phyloP scores from a whole-genome alignment of 2,113 vertebrate species.

The Gadus chalcogrammus region DNA sequence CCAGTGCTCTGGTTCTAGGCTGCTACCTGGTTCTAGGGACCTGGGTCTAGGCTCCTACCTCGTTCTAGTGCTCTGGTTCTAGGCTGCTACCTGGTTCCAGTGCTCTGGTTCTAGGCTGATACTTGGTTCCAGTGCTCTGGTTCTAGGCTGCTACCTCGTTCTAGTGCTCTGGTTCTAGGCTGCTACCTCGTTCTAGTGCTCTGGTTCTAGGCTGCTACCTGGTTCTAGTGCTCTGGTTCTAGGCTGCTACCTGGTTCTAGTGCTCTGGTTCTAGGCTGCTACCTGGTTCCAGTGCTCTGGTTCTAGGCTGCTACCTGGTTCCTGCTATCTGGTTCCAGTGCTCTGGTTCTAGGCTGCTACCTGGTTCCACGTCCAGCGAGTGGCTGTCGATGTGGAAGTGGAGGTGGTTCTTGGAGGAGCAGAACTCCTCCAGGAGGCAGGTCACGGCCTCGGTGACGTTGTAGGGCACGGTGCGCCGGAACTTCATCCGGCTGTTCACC shows the following conservation, averaged over 20 bases:
- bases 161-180: background rate
- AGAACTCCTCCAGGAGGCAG: constrained; percentile 83
- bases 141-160: background rate
- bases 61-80: constrained; percentile 58
- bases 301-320: too few relatives aligned
- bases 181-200: constrained; percentile 79
- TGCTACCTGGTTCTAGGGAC: too few relatives aligned
- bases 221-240: too few relatives aligned
- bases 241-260: constrained; percentile 76
- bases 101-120: constrained; percentile 16
- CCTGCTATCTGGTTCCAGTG: background rate
- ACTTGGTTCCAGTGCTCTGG: constrained; percentile 74
- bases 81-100: too few relatives aligned
- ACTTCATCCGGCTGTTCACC: constrained; percentile 88
- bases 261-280: too few relatives aligned
- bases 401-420: constrained; percentile 71
- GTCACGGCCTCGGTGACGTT: constrained; percentile 85
- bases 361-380: constrained; percentile 83
- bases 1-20: constrained; percentile 42
- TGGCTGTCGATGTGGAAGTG: constrained; percentile 85
- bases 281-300: too few relatives aligned
- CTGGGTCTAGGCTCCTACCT: constrained; percentile 60
- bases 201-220: constrained; percentile 12
- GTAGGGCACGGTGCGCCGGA: constrained; percentile 83
- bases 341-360: constrained; percentile 54